A percentile compares a stretch with the other conserved stretches of the same genome.
These are phyloP conservation scores for Sebastes trivittatus DNA, from an alignment of 2,797 vertebrate genomes.

Conservation along the genomic window DNA sequence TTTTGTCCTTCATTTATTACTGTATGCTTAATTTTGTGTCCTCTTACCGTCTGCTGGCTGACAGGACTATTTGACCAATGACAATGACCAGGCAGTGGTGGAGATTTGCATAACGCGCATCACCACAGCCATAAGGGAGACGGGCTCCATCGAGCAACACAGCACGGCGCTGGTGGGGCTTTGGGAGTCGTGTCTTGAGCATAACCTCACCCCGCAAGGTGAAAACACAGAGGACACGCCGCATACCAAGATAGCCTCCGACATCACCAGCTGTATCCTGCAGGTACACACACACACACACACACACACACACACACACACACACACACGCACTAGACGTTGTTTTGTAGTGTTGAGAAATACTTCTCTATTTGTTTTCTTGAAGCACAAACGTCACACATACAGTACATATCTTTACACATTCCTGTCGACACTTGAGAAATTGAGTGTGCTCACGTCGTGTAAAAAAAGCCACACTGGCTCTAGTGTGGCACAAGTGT, in stretches of 20 bases:
- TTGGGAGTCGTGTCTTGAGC: constrained; percentile 95
- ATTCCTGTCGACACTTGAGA: neutral
- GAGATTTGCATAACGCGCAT: constrained; percentile 97
- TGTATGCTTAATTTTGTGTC: constrained; percentile 3
- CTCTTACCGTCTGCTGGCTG: constrained; percentile 29
- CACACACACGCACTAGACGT: neutral
- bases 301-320: neutral
- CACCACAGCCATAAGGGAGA: constrained; percentile 93
- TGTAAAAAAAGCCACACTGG: too few relatives aligned
- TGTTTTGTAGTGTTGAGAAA: neutral
- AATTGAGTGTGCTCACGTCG: too few relatives aligned
- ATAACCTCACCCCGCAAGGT: constrained; percentile 87
- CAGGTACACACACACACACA: constrained; percentile 81
- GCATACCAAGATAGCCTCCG: constrained; percentile 95
- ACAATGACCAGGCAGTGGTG: constrained; percentile 97
- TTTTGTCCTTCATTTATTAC: constrained; percentile 37
- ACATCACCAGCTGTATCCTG: constrained; percentile 97
- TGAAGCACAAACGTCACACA: constrained; percentile 3
- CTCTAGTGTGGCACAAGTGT: too few relatives aligned
- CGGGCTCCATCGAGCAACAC: constrained; percentile 89
- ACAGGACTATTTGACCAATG: constrained; percentile 94
- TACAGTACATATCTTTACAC: constrained; percentile 4
- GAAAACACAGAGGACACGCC: constrained; percentile 90
- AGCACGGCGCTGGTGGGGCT: constrained; percentile 89
- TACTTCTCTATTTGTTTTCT: neutral